Base-by-base conservation (phyloP, 2,888 invertebrate genomes). In the Meteorus colon region DNA sequence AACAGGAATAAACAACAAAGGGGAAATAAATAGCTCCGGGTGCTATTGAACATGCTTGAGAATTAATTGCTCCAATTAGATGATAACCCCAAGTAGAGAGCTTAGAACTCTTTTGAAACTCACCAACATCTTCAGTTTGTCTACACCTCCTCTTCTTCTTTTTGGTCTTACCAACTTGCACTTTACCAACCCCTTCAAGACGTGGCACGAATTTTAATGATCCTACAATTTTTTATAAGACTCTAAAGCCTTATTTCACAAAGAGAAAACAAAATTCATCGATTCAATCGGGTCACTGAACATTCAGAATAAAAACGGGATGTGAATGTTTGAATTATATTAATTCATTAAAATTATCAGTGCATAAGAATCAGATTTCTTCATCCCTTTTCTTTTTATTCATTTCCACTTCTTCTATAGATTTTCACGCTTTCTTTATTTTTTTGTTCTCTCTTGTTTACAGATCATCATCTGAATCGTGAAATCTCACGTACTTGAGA, bases 401-500 rank as follows among this genome's bases (percentile, higher is more conserved):
- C 31, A 29, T 29, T 16, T 29, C 6, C 6, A 34, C n/a, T 51
- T 60, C 6, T 60, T 14, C 16, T n/a, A 60, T 60, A 29, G 24
- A 60, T 62, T 34, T 29, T 31, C 16, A 31, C n/a, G 8, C 8
- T n/a, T 16, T 8, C 16, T 14, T 31, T 31, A 14, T 62, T 14
- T 16, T 24, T 60, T 60, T 29, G 29, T 62, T 31, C n/a, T 70
- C 37, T 29, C 27, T 1, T 29, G 73, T 79, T 87, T 81, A 89
- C 41, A 88, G 86, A 72, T 85, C 86, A 34, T 88, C 89, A 73
- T 89, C 89, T 10, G 86, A 86, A 75, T 89, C 86, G 34, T 82
- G 80, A 80, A 89, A 89, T 70, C 85, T 84, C 65, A 87, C 82
- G 75, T 89, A 89, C 55, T 83, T 81, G 4, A 80, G 65, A 55